Evolutionary conservation across 2,113 vertebrate species (phyloP).

Genomic region (Excalfactoria chinensis): DNA sequence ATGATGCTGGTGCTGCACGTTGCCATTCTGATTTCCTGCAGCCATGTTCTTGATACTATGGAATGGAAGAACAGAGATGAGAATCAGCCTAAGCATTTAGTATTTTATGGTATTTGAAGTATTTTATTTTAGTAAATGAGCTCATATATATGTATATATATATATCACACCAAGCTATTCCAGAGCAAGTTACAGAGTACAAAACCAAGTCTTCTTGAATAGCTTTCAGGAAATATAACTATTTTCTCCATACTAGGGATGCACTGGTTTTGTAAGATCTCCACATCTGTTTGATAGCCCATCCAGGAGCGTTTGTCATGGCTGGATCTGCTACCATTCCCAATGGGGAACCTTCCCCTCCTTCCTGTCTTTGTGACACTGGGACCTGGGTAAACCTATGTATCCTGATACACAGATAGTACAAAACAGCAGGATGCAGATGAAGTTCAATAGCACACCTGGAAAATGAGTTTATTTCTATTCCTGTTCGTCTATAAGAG

Average conservation of each 20-base stretch:
- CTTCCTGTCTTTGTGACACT: background rate
- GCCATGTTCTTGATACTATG: background rate
- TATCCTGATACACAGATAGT: background rate
- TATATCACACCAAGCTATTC: background rate
- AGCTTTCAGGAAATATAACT: background rate
- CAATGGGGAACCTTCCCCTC: background rate
- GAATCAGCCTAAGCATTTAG: background rate
- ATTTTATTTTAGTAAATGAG: background rate
- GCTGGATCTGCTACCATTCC: background rate
- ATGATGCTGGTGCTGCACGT: background rate
- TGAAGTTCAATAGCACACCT: background rate
- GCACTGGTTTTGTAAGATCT: background rate
- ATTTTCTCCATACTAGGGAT: background rate
- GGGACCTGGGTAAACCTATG: background rate
- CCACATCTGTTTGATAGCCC: background rate
- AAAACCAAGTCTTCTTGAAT: background rate
- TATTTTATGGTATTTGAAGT: background rate
- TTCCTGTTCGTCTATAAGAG: slow-evolving; percentile 18
- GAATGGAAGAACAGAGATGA: background rate
- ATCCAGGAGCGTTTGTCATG: background rate
- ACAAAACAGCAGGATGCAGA: background rate
- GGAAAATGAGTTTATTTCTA: background rate
- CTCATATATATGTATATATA: background rate
- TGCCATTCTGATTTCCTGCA: background rate
- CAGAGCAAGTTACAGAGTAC: background rate